Percentiles rank a stretch among this genome's conserved stretches.
Evolutionary conservation across 2,888 invertebrate genomes (phyloP).

Genomic region (Taphrorychus bicolor): DNA sequence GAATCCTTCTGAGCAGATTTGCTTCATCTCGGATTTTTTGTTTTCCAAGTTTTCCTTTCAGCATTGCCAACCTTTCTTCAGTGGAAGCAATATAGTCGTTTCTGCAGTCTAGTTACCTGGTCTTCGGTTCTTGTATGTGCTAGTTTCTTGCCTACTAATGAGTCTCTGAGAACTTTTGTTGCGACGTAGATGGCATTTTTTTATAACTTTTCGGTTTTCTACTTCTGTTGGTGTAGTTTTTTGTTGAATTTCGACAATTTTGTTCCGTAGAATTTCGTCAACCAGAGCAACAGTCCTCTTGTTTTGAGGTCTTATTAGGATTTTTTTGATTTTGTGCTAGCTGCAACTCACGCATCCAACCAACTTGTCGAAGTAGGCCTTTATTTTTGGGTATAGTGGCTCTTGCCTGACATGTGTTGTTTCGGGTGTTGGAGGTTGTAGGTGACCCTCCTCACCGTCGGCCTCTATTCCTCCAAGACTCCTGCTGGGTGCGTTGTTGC

Average conservation of each 20-base stretch:
- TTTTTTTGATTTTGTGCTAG: not conserved
- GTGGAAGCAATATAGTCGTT: no score
- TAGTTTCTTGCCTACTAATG: no score
- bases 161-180: not conserved
- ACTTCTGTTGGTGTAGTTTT: not conserved
- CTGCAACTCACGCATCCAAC: not conserved
- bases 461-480: not conserved
- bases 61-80: no score
- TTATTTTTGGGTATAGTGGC: not conserved
- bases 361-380: not conserved
- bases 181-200: not conserved
- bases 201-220: not conserved
- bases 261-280: not conserved
- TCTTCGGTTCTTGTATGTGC: no score
- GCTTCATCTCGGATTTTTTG: not conserved
- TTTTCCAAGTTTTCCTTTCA: not conserved
- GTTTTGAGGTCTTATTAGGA: no score
- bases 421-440: not conserved
- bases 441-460: no score
- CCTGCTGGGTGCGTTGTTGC: not conserved
- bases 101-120: no score
- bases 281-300: not conserved
- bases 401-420: not conserved
- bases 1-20: no score
- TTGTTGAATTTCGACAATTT: not conserved